Base-by-base conservation (phyloP, 2,888 invertebrate species). In the Watsonalla binaria region DNA sequence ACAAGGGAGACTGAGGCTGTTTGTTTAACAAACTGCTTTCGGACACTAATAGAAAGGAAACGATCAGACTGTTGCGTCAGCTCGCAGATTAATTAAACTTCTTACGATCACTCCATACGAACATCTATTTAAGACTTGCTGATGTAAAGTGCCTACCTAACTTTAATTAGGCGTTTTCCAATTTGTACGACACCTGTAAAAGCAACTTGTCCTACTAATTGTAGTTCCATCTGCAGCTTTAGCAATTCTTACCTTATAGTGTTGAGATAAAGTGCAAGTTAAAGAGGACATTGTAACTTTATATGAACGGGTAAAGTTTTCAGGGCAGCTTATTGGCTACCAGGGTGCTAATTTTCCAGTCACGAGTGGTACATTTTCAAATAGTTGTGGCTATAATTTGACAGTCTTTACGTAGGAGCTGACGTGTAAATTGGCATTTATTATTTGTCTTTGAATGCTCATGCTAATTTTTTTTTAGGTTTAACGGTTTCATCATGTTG, bases 111-210 rank as follows among this genome's bases (percentile, higher is more conserved):
- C 78, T 14, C 68, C 73, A 74, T 75, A 76, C 74, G 68, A 76
- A 77, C 72, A 81, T 78, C 82, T 79, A 84, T 86, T 86, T 81
- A 80, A 77, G 75, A 78, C 77, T 72, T 72, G 65, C 58, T 70
- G 65, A 67, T 72, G 73, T 78, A 74, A 81, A 84, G 79, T 84
- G 82, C 68, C 65, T 39, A 82, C 68, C 65, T 39, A 62, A 72
- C 79, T 85, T 86, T 86, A 89, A 89, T 88, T 87, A 89, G 86
- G 82, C 80, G 80, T 84, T 87, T 86, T 85, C 86, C 82, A 86
- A 24, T 86, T 85, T 86, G 77, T 78, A 73, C 77, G 75, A 84
- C 84, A 84, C 84, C 80, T 80, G 82, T 83, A 85, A 84, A 86
- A 85, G 83, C 79, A 75, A 84, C 84, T 84, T 78, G 74, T 80